phyloP scores from a whole-genome alignment of 2,113 vertebrate species.

The Tetrax tetrax region DNA sequence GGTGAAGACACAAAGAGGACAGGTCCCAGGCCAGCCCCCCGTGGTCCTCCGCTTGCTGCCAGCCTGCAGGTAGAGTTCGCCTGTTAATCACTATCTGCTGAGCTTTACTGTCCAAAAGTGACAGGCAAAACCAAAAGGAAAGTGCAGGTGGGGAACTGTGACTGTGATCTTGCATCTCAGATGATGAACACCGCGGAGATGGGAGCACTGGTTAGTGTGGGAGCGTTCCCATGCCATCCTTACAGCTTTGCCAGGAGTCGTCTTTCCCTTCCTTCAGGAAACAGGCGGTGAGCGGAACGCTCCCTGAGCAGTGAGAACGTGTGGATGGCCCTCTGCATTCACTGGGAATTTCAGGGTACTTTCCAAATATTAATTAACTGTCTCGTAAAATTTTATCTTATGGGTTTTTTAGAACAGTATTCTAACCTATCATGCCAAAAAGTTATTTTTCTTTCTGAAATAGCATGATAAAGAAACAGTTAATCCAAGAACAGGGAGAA shows the following conservation, averaged over 20 bases:
- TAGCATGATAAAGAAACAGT: neutral
- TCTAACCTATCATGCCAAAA: neutral
- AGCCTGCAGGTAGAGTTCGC: neutral
- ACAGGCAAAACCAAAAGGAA: neutral
- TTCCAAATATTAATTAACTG: neutral
- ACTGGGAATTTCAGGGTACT: neutral
- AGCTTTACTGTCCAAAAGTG: neutral
- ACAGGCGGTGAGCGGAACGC: neutral
- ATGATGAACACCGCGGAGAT: neutral
- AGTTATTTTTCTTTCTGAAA: neutral
- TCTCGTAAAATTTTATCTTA: neutral
- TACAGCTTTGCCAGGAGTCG: neutral
- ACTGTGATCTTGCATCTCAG: neutral
- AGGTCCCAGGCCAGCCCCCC: neutral
- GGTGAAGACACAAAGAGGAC: neutral
- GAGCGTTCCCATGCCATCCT: neutral
- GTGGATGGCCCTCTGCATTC: neutral
- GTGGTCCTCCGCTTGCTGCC: neutral
- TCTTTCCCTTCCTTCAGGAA: neutral
- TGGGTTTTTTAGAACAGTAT: neutral
- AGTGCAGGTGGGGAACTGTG: neutral
- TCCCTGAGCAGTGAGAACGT: neutral
- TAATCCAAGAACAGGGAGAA: neutral
- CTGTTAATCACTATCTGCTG: neutral
- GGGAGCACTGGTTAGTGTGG: neutral